Evolutionary conservation across 2,888 invertebrate species (phyloP).

Genomic region (Priocnemis perturbator): DNA sequence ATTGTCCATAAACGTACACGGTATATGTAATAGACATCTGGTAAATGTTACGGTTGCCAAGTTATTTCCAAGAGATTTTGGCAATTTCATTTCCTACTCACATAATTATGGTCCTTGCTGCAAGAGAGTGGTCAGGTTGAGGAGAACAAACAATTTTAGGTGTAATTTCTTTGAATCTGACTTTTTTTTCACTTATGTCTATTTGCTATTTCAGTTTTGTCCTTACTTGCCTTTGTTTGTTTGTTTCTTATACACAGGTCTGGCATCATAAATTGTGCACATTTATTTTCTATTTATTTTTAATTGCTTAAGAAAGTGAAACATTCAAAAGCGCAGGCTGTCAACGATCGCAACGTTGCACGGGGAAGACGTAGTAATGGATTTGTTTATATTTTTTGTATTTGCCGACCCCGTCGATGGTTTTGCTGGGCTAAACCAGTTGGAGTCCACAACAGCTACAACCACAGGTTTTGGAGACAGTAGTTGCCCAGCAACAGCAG

Average conservation of each 20-base stretch:
- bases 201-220: conserved; percentile 57
- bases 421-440: conserved; percentile 70
- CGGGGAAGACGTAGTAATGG: conserved; percentile 70
- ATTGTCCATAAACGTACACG: no score
- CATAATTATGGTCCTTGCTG: no score
- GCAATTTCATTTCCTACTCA: no score
- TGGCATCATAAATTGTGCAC: conserved; percentile 69
- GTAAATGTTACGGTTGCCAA: no score
- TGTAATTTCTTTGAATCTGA: background rate
- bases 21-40: background rate
- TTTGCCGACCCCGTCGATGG: conserved; percentile 72
- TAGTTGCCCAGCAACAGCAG: conserved; percentile 36
- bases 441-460: conserved; percentile 67
- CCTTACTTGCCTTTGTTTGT: conserved; percentile 72
- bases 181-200: conserved; percentile 33
- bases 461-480: conserved; percentile 32
- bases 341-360: conserved; percentile 57
- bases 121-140: no score
- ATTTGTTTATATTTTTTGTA: conserved; percentile 76
- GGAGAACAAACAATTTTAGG: no score
- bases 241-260: conserved; percentile 75
- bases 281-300: conserved; percentile 74
- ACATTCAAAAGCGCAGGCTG: conserved; percentile 51
- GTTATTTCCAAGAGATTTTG: no score
- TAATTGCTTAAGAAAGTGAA: conserved; percentile 59